Conservation (phyloP, 37 sponge, comb jelly and placozoan species). For the Amphimedon queenslandica region DNA sequence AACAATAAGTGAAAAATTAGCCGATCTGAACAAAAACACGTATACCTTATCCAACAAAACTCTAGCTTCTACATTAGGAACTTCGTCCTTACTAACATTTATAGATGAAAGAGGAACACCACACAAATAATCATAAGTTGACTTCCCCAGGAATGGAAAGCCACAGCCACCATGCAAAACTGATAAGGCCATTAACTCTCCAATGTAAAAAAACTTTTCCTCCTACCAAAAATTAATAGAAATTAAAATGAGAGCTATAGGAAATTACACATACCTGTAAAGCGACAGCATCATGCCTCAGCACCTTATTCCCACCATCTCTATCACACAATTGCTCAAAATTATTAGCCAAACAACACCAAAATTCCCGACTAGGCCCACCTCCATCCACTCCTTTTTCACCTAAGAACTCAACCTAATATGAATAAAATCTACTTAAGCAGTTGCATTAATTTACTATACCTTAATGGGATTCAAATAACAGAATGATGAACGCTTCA, state of each 20-base stretch:
- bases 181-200: constrained; percentile 22
- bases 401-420: no score
- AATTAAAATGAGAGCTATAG: no score
- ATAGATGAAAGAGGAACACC: constrained; percentile 4
- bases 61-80: constrained; percentile 2
- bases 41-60: background rate
- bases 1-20: background rate
- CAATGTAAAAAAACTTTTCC: constrained; percentile 24
- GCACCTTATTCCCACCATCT: background rate
- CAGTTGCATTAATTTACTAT: no score
- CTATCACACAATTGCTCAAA: no score
- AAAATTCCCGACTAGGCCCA: no score
- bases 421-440: no score
- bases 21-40: background rate
- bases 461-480: no score
- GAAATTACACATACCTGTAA: no score
- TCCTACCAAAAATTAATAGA: no score
- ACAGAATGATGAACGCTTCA: no score
- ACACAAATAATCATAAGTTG: constrained; percentile 17
- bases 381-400: no score
- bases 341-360: no score
- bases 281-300: constrained; percentile 14
- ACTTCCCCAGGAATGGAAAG: constrained; percentile 26
- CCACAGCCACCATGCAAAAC: constrained; percentile 13
- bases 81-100: constrained; percentile 1